phyloP scores from a whole-genome alignment of 2,113 vertebrate species.

The Sceloporus tristichus region DNA sequence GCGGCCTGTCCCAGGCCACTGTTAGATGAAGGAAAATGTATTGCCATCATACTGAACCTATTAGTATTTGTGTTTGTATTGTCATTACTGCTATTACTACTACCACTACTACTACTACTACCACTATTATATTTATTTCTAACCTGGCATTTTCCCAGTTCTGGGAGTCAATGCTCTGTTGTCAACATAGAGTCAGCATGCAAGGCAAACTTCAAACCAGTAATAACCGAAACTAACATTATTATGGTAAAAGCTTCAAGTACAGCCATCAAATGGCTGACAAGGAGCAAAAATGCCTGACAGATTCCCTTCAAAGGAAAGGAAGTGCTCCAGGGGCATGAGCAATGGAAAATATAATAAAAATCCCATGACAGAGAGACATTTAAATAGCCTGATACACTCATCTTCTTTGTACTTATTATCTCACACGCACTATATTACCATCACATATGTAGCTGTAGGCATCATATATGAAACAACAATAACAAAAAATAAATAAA shows the following conservation, averaged over 20 bases:
- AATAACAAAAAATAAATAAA: neutral
- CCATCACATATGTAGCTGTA: neutral
- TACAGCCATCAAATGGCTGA: neutral
- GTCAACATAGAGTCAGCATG: neutral
- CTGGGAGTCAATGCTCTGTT: neutral
- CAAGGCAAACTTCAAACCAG: neutral
- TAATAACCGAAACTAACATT: neutral
- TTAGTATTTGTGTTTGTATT: neutral
- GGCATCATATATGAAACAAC: neutral
- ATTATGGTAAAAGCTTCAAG: neutral
- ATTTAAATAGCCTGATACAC: constrained; percentile 15
- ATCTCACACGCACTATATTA: neutral
- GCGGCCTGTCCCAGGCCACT: no score
- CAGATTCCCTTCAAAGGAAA: neutral
- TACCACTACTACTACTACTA: no score
- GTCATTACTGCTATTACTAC: no score
- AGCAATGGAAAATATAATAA: constrained; percentile 9
- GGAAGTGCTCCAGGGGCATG: neutral
- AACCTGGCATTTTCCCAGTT: neutral
- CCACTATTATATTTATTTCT: no score
- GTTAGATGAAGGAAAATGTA: neutral
- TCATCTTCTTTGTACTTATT: neutral
- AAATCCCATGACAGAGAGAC: neutral
- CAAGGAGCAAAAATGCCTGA: neutral
- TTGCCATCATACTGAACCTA: neutral